These are phyloP conservation scores for Lacanobia wlatinum DNA, from an alignment of 2,888 invertebrate genomes.

Conservation along the genomic window DNA sequence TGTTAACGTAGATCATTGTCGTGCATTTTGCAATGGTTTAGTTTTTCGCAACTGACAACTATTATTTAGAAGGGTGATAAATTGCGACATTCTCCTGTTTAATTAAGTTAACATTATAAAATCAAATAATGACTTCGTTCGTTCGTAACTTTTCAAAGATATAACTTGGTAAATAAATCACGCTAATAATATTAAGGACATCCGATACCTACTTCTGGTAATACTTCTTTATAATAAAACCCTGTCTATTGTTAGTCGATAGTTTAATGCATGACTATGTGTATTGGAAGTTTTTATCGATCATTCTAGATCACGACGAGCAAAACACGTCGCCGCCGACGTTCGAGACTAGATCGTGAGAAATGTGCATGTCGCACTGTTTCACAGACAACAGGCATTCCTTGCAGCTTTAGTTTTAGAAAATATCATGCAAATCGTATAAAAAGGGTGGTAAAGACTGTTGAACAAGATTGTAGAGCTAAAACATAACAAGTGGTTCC, in stretches of 20 bases:
- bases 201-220: not conserved
- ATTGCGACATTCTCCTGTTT: constrained; percentile 47
- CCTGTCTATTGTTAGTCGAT: not conserved
- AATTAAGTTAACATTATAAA: constrained; percentile 45
- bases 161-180: not conserved
- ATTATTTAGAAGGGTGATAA: constrained; percentile 56
- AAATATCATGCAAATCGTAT: constrained; percentile 1
- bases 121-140: constrained; percentile 11
- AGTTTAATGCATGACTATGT: constrained; percentile 19
- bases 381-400: constrained; percentile 41
- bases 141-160: not conserved
- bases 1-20: constrained; percentile 57
- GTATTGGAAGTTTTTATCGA: constrained; percentile 67
- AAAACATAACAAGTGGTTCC: not conserved
- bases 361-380: constrained; percentile 67
- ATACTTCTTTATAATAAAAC: not conserved
- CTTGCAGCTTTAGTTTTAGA: constrained; percentile 20
- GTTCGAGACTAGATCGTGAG: constrained; percentile 77
- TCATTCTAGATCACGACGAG: constrained; percentile 75
- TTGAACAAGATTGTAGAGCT: not conserved
- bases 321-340: constrained; percentile 70
- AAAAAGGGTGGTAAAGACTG: not conserved
- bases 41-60: constrained; percentile 59
- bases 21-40: constrained; percentile 58
- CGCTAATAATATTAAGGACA: not conserved